phyloP scores from a whole-genome alignment of 2,888 invertebrate species.

The Girardia tigrina region DNA sequence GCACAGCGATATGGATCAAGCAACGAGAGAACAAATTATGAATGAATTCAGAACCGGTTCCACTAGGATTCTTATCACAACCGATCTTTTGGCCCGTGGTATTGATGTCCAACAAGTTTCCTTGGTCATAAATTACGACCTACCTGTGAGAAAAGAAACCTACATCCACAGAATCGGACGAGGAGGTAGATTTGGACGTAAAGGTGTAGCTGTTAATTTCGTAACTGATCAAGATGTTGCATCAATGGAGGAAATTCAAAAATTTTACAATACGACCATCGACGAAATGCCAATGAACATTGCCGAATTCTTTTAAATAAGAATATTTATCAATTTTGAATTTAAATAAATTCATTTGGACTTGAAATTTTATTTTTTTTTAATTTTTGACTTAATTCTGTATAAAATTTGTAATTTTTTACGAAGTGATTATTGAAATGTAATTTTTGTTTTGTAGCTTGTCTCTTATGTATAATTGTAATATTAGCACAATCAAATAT shows the following conservation, averaged over 20 bases:
- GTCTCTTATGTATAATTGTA: no score
- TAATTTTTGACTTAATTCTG: no score
- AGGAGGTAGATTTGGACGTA: not conserved
- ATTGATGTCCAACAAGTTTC: constrained; percentile 95
- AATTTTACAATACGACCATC: not conserved
- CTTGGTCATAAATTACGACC: not conserved
- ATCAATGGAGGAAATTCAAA: not conserved
- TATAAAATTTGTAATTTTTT: no score
- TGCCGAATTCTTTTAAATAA: not conserved
- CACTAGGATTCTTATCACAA: constrained; percentile 91
- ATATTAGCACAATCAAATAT: no score
- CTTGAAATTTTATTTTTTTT: no score
- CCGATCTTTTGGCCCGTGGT: constrained; percentile 91
- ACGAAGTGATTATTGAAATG: no score
- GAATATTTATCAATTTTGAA: no score
- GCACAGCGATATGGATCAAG: constrained; percentile 98
- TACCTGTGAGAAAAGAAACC: not conserved
- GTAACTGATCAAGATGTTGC: not conserved
- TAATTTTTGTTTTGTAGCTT: no score
- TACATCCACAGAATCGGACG: not conserved
- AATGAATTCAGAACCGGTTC: constrained; percentile 95
- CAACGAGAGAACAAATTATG: constrained; percentile 95
- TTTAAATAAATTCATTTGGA: no score
- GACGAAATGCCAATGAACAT: not conserved
- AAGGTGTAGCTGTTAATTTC: not conserved